Evolutionary conservation across 2,888 invertebrate species (phyloP), one percentile per base, ranked within the genome.

Genomic region (Deladenus siricidicola): DNA sequence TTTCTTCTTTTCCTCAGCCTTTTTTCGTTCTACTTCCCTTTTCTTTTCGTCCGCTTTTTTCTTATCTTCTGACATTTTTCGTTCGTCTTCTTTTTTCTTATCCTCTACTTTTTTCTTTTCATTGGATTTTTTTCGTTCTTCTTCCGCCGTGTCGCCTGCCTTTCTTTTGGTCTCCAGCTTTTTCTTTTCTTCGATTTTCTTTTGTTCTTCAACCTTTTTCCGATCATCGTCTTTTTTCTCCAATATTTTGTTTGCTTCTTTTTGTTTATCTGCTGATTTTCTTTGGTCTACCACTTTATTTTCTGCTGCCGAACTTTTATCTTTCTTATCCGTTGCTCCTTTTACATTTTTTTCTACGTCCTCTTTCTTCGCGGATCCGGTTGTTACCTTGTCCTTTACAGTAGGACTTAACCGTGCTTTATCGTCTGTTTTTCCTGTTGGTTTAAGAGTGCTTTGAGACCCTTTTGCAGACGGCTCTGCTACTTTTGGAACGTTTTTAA

Each of bases 251-350:
- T 54, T 45, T 4, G 19, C n/a, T 51, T 39, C 28, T 14, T n/a
- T 30, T 26, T 28, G n/a, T 10, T 51, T 45, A 17, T 23, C 19
- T 4, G 6, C n/a, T n/a, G n/a, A n/a, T n/a, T n/a, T n/a, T n/a
- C n/a, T n/a, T n/a, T n/a, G 21, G 23, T 28, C 17, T 51, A 17
- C 39, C 8, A 29, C 23, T 26, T 30, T 24, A 6, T 52, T 3
- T 50, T 29, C 28, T 1, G 2, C 48, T 51, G 17, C 51, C 39
- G 19, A 8, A n/a, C 19, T 3, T 24, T 24, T 24, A 8, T 39
- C 55, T 58, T 56, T 56, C 19, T 24, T 43, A 1, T 26, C 34
- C 19, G 34, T 59, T 1, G 45, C 17, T 48, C 45, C 58, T 17
- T 23, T 58, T 53, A 8, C 17, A 17, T 4, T 26, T 59, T 58